Base-by-base conservation (phyloP, 2,888 invertebrate species). In the Scaptomyza cyrtandrae region DNA sequence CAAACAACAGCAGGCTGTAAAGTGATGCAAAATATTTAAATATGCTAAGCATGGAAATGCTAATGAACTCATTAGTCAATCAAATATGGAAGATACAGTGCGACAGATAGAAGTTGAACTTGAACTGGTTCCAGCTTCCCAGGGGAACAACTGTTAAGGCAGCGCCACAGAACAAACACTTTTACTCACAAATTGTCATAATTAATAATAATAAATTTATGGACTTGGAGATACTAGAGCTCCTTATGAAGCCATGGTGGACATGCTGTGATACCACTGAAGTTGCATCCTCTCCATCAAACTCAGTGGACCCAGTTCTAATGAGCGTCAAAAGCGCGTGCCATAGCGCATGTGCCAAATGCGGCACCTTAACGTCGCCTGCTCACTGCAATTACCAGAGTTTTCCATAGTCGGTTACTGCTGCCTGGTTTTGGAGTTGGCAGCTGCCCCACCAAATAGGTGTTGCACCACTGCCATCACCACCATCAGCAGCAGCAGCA, bases 101-200 rank as follows among this genome's bases (percentile, higher is more conserved):
- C 39, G 29, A 31, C 37, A 57, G 46, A 41, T 62, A 33, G 4
- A 27, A 11, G 19, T 37, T n/a, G 57, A 62, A 46, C 57, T 59
- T 39, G 44, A 59, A 54, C 64, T 62, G 41, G 55, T 53, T 65
- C 27, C 27, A 43, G 59, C 44, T 44, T 68, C 66, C 68, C 52
- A 55, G 71, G 61, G 46, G 33, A 41, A 35, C 33, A 37, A 39
- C 60, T 31, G 55, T 57, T 67, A 78, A 57, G 86, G 67, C 57
- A 61, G 63, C 62, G 67, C 50, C 56, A 54, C 9, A 54, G 54
- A 37, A 44, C 41, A 62, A 86, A 78, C 80, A 84, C 84, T 82
- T 78, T 82, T 86, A 81, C 85, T 84, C 75, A 78, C 75, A 81
- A 84, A 85, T 75, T 86, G 85, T 86, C 86, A 84, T 84, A 86